phyloP scores from a whole-genome alignment of 2,888 invertebrate species.

The Steinernema hermaphroditum region DNA sequence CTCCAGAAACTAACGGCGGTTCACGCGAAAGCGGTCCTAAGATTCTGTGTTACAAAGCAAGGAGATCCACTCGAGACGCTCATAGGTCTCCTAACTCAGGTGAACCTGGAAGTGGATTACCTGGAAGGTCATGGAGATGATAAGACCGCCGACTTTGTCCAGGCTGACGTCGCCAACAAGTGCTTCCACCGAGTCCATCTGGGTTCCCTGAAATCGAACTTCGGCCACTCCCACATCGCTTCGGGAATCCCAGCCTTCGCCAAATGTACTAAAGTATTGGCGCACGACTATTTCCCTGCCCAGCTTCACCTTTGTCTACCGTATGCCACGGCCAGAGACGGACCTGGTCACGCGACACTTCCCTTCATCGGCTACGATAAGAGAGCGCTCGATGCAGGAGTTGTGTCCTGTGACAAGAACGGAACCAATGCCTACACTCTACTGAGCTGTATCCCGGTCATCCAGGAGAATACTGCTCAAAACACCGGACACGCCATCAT shows the following conservation, averaged over 20 bases:
- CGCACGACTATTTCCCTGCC: slow-evolving; percentile 44
- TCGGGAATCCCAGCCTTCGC: slow-evolving; percentile 48
- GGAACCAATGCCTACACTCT: slow-evolving; percentile 23
- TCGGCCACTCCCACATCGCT: slow-evolving; percentile 49
- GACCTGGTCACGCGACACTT: background rate
- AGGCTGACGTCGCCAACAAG: slow-evolving; percentile 10
- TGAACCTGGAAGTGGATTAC: slow-evolving; percentile 15
- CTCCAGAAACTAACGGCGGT: slow-evolving; percentile 16
- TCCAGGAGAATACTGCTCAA: background rate
- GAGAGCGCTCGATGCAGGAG: slow-evolving; percentile 11
- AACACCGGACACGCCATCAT: background rate
- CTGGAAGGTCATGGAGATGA: slow-evolving; percentile 8
- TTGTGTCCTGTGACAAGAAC: background rate
- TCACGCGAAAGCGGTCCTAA: slow-evolving; percentile 16
- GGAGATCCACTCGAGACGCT: slow-evolving; percentile 16
- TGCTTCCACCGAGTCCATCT: slow-evolving; percentile 27
- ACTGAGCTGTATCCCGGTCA: slow-evolving; percentile 6
- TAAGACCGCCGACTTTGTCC: background rate
- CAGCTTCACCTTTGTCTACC: slow-evolving; percentile 50
- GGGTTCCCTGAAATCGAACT: slow-evolving; percentile 35
- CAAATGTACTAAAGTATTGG: slow-evolving; percentile 44
- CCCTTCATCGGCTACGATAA: slow-evolving; percentile 20
- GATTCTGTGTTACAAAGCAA: slow-evolving; percentile 14
- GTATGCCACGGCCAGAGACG: slow-evolving; percentile 2
- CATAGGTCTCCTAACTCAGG: background rate